Conservation (phyloP, 1,140 invertebrate species). For the Lucilia cuprina region DNA sequence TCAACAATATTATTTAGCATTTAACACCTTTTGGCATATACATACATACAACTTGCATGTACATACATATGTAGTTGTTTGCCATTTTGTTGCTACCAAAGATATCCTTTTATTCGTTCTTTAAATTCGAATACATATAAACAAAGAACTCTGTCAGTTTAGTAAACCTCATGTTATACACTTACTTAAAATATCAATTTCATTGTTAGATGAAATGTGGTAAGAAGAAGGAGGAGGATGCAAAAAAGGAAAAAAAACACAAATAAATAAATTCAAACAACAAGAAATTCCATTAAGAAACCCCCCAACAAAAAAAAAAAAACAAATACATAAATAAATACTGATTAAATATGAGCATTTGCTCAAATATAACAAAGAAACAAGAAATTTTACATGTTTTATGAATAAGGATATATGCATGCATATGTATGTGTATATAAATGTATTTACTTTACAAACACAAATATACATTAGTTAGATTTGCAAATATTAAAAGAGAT, state of each 20-base stretch:
- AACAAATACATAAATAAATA: constrained; percentile 26
- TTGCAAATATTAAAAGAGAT: neutral
- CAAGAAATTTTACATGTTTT: neutral
- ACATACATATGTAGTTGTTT: neutral
- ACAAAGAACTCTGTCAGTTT: neutral
- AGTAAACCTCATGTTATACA: constrained; percentile 28
- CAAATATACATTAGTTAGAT: neutral
- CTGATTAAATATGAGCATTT: constrained; percentile 31
- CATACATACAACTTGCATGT: neutral
- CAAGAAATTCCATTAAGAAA: constrained; percentile 23
- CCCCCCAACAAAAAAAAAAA: neutral
- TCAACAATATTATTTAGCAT: constrained; percentile 24
- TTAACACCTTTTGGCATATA: constrained; percentile 9
- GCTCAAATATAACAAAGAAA: neutral
- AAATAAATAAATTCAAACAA: too few relatives aligned
- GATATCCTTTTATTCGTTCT: neutral
- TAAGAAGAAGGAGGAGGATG: too few relatives aligned
- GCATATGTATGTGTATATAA: too few relatives aligned
- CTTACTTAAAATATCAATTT: constrained; percentile 32
- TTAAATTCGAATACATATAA: neutral
- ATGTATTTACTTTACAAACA: too few relatives aligned
- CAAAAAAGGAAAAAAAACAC: constrained; percentile 4
- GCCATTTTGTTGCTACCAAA: neutral
- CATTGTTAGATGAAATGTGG: neutral
- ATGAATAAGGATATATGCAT: too few relatives aligned